Base-by-base conservation (phyloP, 2,888 invertebrate genomes). In the Chydorus sphaericus region DNA sequence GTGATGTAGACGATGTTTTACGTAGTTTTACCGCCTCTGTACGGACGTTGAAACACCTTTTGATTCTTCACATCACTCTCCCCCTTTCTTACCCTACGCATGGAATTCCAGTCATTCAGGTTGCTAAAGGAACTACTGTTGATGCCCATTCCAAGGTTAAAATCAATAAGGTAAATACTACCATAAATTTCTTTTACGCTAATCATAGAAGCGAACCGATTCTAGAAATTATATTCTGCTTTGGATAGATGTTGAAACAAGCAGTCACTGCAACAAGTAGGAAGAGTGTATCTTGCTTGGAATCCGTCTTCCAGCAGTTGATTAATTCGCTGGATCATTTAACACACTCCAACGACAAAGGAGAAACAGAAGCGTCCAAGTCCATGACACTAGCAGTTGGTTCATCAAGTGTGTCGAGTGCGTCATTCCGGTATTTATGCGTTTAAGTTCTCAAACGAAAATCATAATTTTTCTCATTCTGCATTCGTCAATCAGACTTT, bases 131-230 rank as follows among this genome's bases (percentile, higher is more conserved):
- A 37, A 80, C 81, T 5, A 79, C 77, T 1, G 73, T 91, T 1
- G 83, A 85, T 63, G 83, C 82, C 59, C 70, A 77, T 39, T 78
- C 81, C 1, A 82, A 84, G 62, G 76, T 78, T 8, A 82, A 84
- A 67, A 73, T 92, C 54, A 71, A 88, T 51, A 90, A 88, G 72
- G 82, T 73, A 63, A 58, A n/a, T n/a, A n/a, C n/a, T n/a, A n/a
- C n/a, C n/a, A n/a, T n/a, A n/a, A n/a, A n/a, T n/a, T n/a, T n/a
- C n/a, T n/a, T n/a, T n/a, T n/a, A n/a, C n/a, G n/a, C n/a, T n/a
- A n/a, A n/a, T n/a, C n/a, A n/a, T n/a, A n/a, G n/a, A n/a, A n/a
- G n/a, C n/a, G n/a, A n/a, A n/a, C n/a, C n/a, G n/a, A 31, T 6
- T 30, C 20, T 2, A 28, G 7, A 31, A 20, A 23, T 14, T n/a